phyloP scores from a whole-genome alignment of 2,888 invertebrate genomes.

The Drosophila vallismaia region DNA sequence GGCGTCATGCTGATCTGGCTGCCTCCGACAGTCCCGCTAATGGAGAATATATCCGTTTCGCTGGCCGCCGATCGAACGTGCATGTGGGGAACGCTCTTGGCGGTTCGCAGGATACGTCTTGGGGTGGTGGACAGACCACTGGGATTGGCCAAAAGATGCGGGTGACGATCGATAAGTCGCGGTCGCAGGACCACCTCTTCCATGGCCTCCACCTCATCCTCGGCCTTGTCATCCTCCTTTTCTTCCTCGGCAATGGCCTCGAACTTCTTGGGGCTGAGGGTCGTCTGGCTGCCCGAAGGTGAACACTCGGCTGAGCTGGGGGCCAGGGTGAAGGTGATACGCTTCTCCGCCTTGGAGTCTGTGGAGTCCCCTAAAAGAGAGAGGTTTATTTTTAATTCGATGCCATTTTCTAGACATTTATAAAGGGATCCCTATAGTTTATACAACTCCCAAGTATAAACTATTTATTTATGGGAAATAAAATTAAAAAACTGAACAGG shows the following conservation, averaged over 20 bases:
- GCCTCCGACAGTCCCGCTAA: constrained; percentile 75
- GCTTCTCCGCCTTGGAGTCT: constrained; percentile 74
- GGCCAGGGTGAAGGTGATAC: constrained; percentile 81
- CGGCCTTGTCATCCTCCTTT: constrained; percentile 46
- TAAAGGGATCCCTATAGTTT: not conserved
- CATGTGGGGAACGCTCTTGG: constrained; percentile 83
- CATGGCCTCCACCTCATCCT: constrained; percentile 55
- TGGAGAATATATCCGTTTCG: constrained; percentile 83
- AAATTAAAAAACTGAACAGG: constrained; percentile 2
- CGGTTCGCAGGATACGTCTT: constrained; percentile 78
- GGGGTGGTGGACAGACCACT: constrained; percentile 48
- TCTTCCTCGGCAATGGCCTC: constrained; percentile 81
- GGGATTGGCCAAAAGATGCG: constrained; percentile 65
- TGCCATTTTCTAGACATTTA: too few species aligned
- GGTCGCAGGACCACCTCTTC: constrained; percentile 82
- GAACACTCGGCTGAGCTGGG: constrained; percentile 72
- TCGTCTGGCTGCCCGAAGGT: constrained; percentile 77
- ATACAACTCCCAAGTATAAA: not conserved
- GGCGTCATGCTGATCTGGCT: constrained; percentile 84
- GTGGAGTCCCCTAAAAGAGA: constrained; percentile 53
- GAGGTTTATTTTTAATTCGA: not conserved
- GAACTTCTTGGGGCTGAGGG: constrained; percentile 78
- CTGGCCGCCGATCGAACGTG: constrained; percentile 79
- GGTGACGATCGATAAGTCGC: constrained; percentile 78
- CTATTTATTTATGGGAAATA: not conserved